Evolutionary conservation across 1,140 invertebrate species (phyloP).

Genomic region (Rhagoletis zephyria): DNA sequence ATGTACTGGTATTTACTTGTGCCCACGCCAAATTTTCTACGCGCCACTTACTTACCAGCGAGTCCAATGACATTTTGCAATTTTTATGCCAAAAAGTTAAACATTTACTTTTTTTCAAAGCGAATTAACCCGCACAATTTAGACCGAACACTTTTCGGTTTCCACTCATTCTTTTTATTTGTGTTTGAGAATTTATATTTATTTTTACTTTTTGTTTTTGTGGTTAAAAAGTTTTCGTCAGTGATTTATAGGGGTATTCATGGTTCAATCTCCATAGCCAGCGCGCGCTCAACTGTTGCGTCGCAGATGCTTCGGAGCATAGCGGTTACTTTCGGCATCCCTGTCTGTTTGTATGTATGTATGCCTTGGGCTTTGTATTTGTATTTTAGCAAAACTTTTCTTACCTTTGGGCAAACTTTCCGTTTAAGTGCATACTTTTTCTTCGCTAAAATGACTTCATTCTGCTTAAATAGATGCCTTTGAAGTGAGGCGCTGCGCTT

Average conservation of each 20-base stretch:
- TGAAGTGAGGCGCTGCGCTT: no score
- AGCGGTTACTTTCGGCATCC: neutral
- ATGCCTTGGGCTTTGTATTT: neutral
- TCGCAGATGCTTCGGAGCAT: neutral
- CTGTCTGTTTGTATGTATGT: neutral
- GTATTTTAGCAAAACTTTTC: slow-evolving; percentile 24
- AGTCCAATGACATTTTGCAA: slow-evolving; percentile 26
- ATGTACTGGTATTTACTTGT: slow-evolving; percentile 36
- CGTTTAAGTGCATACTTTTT: slow-evolving; percentile 39
- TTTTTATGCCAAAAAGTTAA: slow-evolving; percentile 42
- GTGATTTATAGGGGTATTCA: slow-evolving; percentile 49
- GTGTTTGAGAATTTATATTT: neutral
- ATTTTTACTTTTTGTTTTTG: neutral
- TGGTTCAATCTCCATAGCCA: slow-evolving; percentile 29
- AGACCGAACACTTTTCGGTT: neutral
- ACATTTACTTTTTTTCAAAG: slow-evolving; percentile 33
- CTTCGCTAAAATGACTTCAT: slow-evolving; percentile 17
- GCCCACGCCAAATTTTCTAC: neutral
- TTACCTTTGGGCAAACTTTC: slow-evolving; percentile 43
- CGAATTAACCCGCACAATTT: slow-evolving; percentile 47
- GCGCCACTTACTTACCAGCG: slow-evolving; percentile 11
- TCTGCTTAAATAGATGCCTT: neutral
- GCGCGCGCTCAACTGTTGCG: slow-evolving; percentile 16
- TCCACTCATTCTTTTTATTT: neutral
- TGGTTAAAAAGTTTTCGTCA: slow-evolving; percentile 39